Evolutionary conservation across 2,888 invertebrate genomes (phyloP), one percentile per base, ranked within the genome.

Genomic region (Sarcophaga caerulescens): DNA sequence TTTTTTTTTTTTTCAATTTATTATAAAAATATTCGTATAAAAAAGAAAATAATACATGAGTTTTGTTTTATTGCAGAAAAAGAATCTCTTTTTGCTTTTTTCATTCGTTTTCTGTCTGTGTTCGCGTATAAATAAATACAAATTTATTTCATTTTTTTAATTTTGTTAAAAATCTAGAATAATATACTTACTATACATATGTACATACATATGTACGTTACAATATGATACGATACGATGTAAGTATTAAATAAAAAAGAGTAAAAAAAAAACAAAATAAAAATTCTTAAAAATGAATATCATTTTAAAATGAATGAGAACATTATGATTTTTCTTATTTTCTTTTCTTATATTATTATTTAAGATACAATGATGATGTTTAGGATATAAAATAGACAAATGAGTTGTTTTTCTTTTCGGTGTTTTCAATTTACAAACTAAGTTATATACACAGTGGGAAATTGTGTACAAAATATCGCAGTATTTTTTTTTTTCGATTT

Each of bases 221-320:
- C 2, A 35, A 35, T 35, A 35, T 8, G 35, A 10, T 35, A 35
- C 2, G 35, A 35, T 35, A 35, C 8, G 35, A 10, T 35, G 35
- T 35, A 35, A 35, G 35, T 62, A 47, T 52, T 59, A 35, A 80
- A 75, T 19, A 71, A 44, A 59, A 59, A 62, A 62, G 19, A 17
- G 14, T 14, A 57, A 44, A 73, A 71, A 65, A 47, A 10, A 45
- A 45, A 14, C 19, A 69, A 83, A 78, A 71, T 63, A 57, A 63
- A 44, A 66, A 44, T 73, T 59, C 69, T 84, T 76, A 70, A 70
- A 65, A 75, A 84, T 71, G 69, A 75, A 76, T 73, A 81, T 85
- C 74, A 81, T 78, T 80, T 85, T 47, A 82, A 83, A 85, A 74
- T 81, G 69, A 78, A 83, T 85, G 83, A 85, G 85, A 85, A 85